Conservation (phyloP, 1,140 invertebrate species). For the Colletes gigas region DNA sequence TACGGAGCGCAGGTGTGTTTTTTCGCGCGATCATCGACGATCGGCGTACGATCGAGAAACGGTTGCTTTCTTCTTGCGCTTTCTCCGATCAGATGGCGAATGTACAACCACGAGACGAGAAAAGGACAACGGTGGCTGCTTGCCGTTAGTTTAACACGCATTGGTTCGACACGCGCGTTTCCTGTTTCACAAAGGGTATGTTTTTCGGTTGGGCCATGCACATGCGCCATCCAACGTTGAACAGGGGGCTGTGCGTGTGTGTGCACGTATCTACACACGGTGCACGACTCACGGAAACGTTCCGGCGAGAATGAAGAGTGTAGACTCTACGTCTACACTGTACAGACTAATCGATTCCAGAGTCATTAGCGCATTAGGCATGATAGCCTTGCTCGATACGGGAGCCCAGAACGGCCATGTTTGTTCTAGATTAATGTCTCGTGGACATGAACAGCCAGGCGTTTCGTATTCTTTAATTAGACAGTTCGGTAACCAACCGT, state of each 20-base stretch:
- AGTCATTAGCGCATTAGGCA: slow-evolving; percentile 77
- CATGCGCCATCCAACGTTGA: too few species aligned
- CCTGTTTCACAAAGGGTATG: slow-evolving; percentile 2
- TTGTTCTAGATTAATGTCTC: slow-evolving; percentile 78
- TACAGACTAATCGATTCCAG: slow-evolving; percentile 71
- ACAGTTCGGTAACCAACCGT: slow-evolving; percentile 53
- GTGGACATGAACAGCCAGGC: slow-evolving; percentile 68
- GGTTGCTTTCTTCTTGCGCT: too few species aligned
- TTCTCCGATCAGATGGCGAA: too few species aligned
- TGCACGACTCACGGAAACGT: neutral
- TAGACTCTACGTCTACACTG: neutral
- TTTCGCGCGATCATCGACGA: too few species aligned
- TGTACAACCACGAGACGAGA: too few species aligned
- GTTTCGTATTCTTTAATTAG: slow-evolving; percentile 76
- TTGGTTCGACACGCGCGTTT: neutral
- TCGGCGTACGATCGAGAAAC: too few species aligned
- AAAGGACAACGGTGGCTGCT: neutral
- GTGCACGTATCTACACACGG: too few species aligned
- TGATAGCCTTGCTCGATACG: slow-evolving; percentile 69
- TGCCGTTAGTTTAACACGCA: neutral
- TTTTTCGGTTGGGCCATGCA: neutral
- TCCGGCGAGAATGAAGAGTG: slow-evolving; percentile 28
- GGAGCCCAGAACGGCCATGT: slow-evolving; percentile 68
- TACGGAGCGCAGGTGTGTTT: neutral
- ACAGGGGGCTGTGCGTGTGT: too few species aligned